Evolutionary conservation across 2,888 invertebrate genomes (phyloP), one percentile per base, ranked within the genome.

Genomic region (Melanostoma mellinum): DNA sequence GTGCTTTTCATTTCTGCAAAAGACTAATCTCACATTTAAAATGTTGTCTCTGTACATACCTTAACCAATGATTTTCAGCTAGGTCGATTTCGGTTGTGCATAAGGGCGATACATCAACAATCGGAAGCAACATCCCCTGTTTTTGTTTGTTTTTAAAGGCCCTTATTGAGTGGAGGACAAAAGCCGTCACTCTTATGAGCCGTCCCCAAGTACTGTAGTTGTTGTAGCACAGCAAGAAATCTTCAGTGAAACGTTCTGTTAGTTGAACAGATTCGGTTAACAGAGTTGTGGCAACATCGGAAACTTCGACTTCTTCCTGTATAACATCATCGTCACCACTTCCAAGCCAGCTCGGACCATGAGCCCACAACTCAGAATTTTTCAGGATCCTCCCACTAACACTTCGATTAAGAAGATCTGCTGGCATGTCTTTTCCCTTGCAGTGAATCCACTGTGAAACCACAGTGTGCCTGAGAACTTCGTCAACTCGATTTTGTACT

Each of bases 361-460:
- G 20, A 20, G 20, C 20, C 20, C 20, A 20, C 20, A 20, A 20
- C 20, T 20, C 20, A 20, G 20, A 20, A 20, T 20, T 20, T 20
- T 20, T 0, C 20, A 20, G 20, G 20, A 20, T 20, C 20, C 20
- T 20, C 20, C 20, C 55, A 6, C 20, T 4, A 3, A 38, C 10
- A 10, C 55, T 38, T 38, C 55, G 3, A 10, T 35, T 55, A 6
- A 55, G 55, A 3, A 55, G 20, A 55, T 55, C 20, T 2, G 38
- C 55, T n/a, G 36, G 55, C 4, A 20, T 55, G 2, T 55, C 55
- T 20, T 38, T 36, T 32, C 38, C 53, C 4, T n/a, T 53, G 10
- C 38, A 56, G 10, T 56, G 38, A 4, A 10, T 56, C 55, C 55
- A 56, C 38, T 38, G 20, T 8, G 8, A 52, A 3, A 52, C 52